A percentile compares a stretch with the other conserved stretches of the same genome.
These are phyloP conservation scores for Drosophila bipectinata DNA, from an alignment of 1,140 invertebrate species.

Conservation along the genomic window DNA sequence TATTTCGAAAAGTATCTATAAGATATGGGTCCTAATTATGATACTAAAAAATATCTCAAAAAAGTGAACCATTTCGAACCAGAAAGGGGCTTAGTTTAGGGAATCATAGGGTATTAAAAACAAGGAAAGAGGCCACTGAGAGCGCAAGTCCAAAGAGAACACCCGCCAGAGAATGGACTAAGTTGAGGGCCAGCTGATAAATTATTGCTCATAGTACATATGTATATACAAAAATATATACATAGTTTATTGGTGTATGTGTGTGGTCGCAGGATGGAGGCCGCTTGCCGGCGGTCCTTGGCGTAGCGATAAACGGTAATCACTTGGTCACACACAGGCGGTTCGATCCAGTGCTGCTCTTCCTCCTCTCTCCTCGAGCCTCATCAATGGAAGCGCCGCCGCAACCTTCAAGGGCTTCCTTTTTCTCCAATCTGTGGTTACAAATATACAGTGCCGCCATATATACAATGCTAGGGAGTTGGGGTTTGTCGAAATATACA, in stretches of 20 bases:
- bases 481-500: background rate
- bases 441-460: background rate
- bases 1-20: too few species aligned
- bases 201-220: slow-evolving; percentile 36
- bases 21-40: too few species aligned
- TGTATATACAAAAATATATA: slow-evolving; percentile 17
- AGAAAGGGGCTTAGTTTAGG: too few species aligned
- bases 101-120: slow-evolving; percentile 5
- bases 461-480: background rate
- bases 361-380: slow-evolving; percentile 4
- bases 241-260: background rate
- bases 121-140: slow-evolving; percentile 62
- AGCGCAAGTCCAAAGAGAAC: slow-evolving; percentile 46
- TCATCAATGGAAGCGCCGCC: slow-evolving; percentile 8
- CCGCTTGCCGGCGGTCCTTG: slow-evolving; percentile 67
- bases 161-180: slow-evolving; percentile 18
- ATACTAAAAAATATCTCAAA: too few species aligned
- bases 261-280: slow-evolving; percentile 60
- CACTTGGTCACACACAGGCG: slow-evolving; percentile 71
- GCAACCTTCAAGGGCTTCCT: slow-evolving; percentile 43
- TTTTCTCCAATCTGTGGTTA: background rate
- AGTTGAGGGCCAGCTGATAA: slow-evolving; percentile 77
- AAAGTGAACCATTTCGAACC: too few species aligned
- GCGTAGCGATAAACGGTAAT: slow-evolving; percentile 72
- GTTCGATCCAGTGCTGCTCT: slow-evolving; percentile 41